Conservation (phyloP, 2,888 invertebrate genomes). For the Phymatocera aterrima region DNA sequence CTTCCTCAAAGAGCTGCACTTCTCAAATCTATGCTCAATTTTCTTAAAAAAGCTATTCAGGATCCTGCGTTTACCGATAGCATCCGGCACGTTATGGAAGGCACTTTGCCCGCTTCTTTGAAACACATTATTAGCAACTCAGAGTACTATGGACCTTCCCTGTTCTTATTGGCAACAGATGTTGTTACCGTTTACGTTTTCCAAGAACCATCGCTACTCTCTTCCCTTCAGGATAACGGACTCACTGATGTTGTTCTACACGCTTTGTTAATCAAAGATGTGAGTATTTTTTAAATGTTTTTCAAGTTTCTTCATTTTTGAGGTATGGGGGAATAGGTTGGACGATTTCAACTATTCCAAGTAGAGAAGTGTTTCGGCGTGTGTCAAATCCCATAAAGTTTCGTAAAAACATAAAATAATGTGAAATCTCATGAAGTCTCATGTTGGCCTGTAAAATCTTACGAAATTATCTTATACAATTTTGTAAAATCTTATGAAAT, state of each 20-base stretch:
- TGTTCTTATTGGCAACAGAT: conserved; percentile 89
- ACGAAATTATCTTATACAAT: too few species aligned
- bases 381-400: too few species aligned
- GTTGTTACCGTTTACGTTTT: conserved; percentile 91
- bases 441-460: too few species aligned
- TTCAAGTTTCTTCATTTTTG: too few species aligned
- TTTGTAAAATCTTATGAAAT: too few species aligned
- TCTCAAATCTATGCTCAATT: conserved; percentile 92
- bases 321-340: too few species aligned
- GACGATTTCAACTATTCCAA: too few species aligned
- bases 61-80: conserved; percentile 88
- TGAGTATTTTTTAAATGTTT: too few species aligned
- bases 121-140: conserved; percentile 92
- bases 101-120: conserved; percentile 85
- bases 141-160: conserved; percentile 91
- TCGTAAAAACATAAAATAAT: too few species aligned
- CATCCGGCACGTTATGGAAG: conserved; percentile 92
- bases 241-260: conserved; percentile 90
- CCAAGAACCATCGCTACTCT: conserved; percentile 89
- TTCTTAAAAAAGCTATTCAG: conserved; percentile 90
- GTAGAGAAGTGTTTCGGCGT: too few species aligned
- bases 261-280: conserved; percentile 89
- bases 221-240: conserved; percentile 90
- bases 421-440: too few species aligned
- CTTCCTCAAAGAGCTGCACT: conserved; percentile 90